Evolutionary conservation across 1,140 invertebrate genomes (phyloP), one percentile per base, ranked within the genome.

Genomic region (Cepaea nemoralis): DNA sequence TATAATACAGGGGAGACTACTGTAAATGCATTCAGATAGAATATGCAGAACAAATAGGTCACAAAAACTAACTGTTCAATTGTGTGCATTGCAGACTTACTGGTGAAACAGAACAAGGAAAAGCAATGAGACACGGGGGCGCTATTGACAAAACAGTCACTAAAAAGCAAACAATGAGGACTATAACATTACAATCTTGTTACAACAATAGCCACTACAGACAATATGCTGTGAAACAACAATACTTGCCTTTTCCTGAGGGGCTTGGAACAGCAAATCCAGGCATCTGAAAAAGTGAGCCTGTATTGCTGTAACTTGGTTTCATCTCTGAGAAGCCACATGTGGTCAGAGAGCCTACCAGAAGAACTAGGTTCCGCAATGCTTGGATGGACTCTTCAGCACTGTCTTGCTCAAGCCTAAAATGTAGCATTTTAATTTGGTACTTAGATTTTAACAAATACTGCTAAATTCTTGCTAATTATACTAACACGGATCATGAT

Each of bases 261-360:
- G 97, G 96, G 90, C 97, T 95, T 2, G 98, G 97, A 83, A 98
- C 91, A 70, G 95, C 94, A 89, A 99, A 99, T 8, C 96, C 97
- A 85, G 97, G 95, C 92, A 99, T 94, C 92, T 98, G 96, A 91
- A 98, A 99, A 31, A 98, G 92, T 31, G 96, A 96, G 59, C 95
- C 95, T 59, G 95, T 95, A 42, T 95, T 96, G 40, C 91, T 91
- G 42, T 91, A 88, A 66, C 89, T 92, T 24, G 93, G 93, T 84
- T 92, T 93, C 66, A 99, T 92, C 91, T 98, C 97, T 8, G 95
- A 95, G 89, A 95, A 96, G 59, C 97, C 97, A 91, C 97, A 98
- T 92, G 96, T 97, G 87, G 96, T 96, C 40, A 99, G 93, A 27
- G 97, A 98, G 66, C 97, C 96, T 82, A 98, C 94, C 94, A 98